phyloP scores from a whole-genome alignment of 2,797 vertebrate genomes.

The Poeciliopsis gracilis region DNA sequence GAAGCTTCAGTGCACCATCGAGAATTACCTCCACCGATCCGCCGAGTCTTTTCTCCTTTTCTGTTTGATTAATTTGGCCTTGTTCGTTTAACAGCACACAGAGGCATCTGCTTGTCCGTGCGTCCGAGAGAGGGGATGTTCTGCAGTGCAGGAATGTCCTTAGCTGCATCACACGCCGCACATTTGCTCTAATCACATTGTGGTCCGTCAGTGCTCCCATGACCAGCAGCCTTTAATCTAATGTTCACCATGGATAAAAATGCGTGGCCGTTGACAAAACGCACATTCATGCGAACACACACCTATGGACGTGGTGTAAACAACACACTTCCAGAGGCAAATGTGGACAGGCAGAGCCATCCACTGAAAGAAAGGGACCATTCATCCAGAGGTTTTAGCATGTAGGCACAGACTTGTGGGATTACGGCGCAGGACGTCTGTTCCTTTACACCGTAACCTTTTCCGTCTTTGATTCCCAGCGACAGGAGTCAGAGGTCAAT shows the following conservation, averaged over 20 bases:
- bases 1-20: background rate
- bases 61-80: background rate
- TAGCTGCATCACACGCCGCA: conserved; percentile 76
- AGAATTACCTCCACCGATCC: background rate
- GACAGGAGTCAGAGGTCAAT: conserved; percentile 77
- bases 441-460: conserved; percentile 60
- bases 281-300: conserved; percentile 23
- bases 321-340: conserved; percentile 6
- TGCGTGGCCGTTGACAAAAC: conserved; percentile 35
- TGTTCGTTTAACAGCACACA: background rate
- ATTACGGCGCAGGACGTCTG: conserved; percentile 59
- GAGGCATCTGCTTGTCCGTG: conserved; percentile 19
- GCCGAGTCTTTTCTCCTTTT: background rate
- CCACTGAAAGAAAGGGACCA: conserved; percentile 40
- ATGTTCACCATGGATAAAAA: conserved; percentile 68
- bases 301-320: conserved; percentile 21
- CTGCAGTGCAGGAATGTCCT: conserved; percentile 72
- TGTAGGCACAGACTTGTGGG: conserved; percentile 31
- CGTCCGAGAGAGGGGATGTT: conserved; percentile 29
- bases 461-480: conserved; percentile 66
- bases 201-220: conserved; percentile 74
- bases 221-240: conserved; percentile 77
- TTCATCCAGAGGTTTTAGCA: conserved; percentile 36
- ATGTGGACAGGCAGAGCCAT: conserved; percentile 21
- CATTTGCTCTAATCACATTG: conserved; percentile 77